These are phyloP conservation scores for Parascotia fuliginaria DNA, from an alignment of 2,888 invertebrate species.

Conservation along the genomic window DNA sequence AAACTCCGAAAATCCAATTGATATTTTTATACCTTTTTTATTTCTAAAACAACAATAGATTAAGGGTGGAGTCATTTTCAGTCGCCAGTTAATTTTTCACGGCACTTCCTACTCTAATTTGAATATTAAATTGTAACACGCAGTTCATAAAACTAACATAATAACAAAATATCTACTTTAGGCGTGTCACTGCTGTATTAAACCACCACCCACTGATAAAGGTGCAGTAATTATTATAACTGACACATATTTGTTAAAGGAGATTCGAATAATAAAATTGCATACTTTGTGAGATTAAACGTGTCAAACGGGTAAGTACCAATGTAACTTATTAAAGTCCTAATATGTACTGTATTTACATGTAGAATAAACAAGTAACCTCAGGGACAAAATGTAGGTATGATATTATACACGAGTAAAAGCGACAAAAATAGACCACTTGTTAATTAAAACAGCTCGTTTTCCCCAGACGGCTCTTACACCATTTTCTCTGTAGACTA, in stretches of 20 bases:
- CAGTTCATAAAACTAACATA: conserved; percentile 7
- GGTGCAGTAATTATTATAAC: conserved; percentile 32
- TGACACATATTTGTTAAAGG: neutral
- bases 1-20: too few species aligned
- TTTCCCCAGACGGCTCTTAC: neutral
- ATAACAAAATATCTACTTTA: conserved; percentile 13
- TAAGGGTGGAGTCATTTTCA: too few species aligned
- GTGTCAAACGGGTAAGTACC: neutral
- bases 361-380: neutral
- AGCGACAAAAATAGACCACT: conserved; percentile 1
- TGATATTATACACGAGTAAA: neutral
- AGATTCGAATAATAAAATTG: neutral
- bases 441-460: conserved; percentile 8
- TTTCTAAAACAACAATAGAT: too few species aligned
- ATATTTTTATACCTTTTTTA: too few species aligned
- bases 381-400: too few species aligned
- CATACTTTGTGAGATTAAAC: neutral
- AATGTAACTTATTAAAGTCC: too few species aligned
- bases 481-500: neutral
- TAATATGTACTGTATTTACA: too few species aligned
- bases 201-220: conserved; percentile 18
- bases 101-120: conserved; percentile 2
- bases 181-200: conserved; percentile 38
- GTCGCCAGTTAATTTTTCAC: too few species aligned
- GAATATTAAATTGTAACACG: neutral